Base-by-base conservation (phyloP, 2,113 vertebrate species). In the Thamnophis sirtalis region DNA sequence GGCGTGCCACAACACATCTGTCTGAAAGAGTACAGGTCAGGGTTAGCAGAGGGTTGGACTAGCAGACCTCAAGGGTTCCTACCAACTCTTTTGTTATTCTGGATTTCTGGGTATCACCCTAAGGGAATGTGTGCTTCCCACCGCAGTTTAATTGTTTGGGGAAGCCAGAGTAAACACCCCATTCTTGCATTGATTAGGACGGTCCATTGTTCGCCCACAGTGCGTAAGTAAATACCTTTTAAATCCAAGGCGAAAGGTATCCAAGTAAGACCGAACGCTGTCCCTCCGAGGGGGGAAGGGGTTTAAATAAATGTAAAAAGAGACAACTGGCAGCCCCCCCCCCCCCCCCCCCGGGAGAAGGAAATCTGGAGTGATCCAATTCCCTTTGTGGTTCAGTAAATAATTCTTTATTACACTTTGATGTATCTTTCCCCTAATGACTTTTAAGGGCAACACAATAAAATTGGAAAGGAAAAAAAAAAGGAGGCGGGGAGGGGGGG, bases 341-440 rank as follows among this genome's bases (percentile, higher is more conserved):
- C n/a, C n/a, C n/a, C n/a, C n/a, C n/a, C n/a, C n/a, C n/a, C n/a
- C n/a, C n/a, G 19, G 26, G 84, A 54, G 15, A 33, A 58, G 11
- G 84, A 90, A 49, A 56, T 21, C 19, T 94, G 33, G 73, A 80
- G 19, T 21, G 33, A 93, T 19, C 55, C 4, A 24, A 84, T 89
- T 55, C 60, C n/a, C 9, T 1, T 85, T 92, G 38, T 91, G 87
- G 19, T 24, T 93, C 91, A 86, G 55, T 87, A 94, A 95, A 95
- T 15, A 93, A 0, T 0, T 43, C 87, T 93, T 90, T 91, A 93
- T 91, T 21, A 48, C 28, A 33, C 92, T 95, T 91, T 28, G 95
- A 96, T 80, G 73, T 63, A 95, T 92, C 90, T 90, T 94, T 94
- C 95, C 93, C 95, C 92, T 94, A 94, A 97, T 0, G 95, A 96